Conservation (phyloP, 1,140 invertebrate genomes). For the Cydia strobilella region DNA sequence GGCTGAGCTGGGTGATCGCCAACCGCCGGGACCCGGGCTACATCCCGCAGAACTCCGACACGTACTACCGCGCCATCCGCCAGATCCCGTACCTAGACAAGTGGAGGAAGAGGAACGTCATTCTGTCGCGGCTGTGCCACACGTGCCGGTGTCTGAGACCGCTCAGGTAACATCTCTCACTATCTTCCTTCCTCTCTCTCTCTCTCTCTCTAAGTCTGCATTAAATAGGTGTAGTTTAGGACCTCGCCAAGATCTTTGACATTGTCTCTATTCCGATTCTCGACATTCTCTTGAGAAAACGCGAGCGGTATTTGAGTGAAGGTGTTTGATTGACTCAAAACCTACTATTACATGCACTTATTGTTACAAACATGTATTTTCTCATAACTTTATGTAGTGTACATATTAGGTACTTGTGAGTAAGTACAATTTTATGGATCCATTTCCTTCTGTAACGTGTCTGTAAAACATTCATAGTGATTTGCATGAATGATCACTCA, state of each 20-base stretch:
- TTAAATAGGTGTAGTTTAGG: no score
- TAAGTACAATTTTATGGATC: not conserved
- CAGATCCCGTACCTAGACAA: conserved; percentile 94
- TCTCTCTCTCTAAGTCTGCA: no score
- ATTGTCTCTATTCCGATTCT: no score
- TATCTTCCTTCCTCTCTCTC: no score
- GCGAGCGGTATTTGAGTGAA: no score
- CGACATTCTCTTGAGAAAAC: no score
- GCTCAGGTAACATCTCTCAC: conserved; percentile 69
- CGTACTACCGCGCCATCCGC: conserved; percentile 93
- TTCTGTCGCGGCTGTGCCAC: conserved; percentile 92
- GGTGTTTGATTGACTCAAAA: no score
- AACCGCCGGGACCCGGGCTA: conserved; percentile 94
- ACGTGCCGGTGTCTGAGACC: conserved; percentile 94
- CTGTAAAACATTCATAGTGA: not conserved
- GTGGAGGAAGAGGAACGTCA: conserved; percentile 92
- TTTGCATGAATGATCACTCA: not conserved
- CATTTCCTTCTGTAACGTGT: not conserved
- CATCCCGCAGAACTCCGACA: conserved; percentile 92
- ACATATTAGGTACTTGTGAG: not conserved
- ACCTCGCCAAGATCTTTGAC: no score
- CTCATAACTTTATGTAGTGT: not conserved
- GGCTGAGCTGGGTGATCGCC: conserved; percentile 94
- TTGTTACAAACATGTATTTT: conserved; percentile 3
- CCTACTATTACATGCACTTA: no score